Evolutionary conservation across 2,113 vertebrate genomes (phyloP).

Genomic region (Pogona vitticeps): DNA sequence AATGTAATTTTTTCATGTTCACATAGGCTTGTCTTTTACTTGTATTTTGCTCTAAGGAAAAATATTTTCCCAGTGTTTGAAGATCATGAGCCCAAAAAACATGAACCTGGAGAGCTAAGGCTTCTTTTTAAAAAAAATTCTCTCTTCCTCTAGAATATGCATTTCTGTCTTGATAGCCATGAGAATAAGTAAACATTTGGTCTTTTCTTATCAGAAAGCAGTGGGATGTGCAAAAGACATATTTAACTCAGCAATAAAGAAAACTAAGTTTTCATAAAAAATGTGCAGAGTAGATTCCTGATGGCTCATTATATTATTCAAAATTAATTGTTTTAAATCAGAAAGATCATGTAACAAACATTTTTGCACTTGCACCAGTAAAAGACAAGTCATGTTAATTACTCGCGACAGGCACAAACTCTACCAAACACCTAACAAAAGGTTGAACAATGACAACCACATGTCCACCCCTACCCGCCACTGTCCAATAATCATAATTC

Average conservation of each 20-base stretch:
- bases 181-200: constrained; percentile 22
- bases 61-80: neutral
- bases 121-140: neutral
- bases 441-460: neutral
- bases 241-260: neutral
- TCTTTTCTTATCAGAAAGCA: constrained; percentile 34
- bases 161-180: constrained; percentile 48
- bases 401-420: neutral
- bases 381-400: neutral
- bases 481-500: neutral
- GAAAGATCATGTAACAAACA: neutral
- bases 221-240: neutral
- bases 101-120: neutral
- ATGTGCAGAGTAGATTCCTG: neutral
- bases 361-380: neutral
- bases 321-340: neutral
- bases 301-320: neutral
- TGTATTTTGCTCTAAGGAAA: neutral
- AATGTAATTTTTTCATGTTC: neutral
- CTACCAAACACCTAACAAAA: neutral
- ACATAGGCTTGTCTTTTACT: neutral
- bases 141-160: neutral
- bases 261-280: constrained; percentile 1
- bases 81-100: neutral
- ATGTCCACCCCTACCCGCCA: too few species aligned